Conservation (phyloP, 30 jellyfish, hydroid and myxozoan species). For the Aurelia aurita complex sp. Pacific region DNA sequence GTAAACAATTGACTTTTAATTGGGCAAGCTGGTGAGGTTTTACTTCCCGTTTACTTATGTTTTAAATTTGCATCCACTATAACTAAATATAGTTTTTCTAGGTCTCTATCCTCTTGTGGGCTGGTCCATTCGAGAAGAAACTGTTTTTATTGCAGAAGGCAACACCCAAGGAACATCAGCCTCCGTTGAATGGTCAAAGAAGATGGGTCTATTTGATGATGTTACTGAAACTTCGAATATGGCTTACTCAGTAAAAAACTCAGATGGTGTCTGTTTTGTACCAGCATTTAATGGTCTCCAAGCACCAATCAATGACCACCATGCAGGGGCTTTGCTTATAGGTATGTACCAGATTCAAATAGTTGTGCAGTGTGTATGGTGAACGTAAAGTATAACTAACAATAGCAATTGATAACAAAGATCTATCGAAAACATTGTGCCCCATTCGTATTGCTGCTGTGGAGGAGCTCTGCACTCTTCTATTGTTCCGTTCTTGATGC, state of each 20-base stretch:
- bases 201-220: constrained; percentile 75
- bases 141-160: constrained; percentile 82
- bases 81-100: not conserved
- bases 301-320: constrained; percentile 56
- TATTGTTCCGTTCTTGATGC: too few species aligned
- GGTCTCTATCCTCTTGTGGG: constrained; percentile 95
- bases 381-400: too few species aligned
- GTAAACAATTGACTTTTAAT: not conserved
- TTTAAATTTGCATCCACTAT: not conserved
- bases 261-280: constrained; percentile 85
- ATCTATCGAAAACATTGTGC: too few species aligned
- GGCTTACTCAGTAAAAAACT: constrained; percentile 72
- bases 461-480: too few species aligned
- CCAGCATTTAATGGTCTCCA: constrained; percentile 83
- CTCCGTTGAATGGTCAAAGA: constrained; percentile 79
- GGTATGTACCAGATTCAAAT: constrained; percentile 11
- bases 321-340: constrained; percentile 52
- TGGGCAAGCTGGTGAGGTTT: not conserved
- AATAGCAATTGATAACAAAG: too few species aligned
- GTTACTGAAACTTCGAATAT: constrained; percentile 70
- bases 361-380: too few species aligned
- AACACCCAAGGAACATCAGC: constrained; percentile 67
- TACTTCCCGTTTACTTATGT: not conserved
- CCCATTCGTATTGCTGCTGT: too few species aligned
- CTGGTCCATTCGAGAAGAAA: constrained; percentile 82